Conservation (phyloP, 1,140 invertebrate genomes). For the Berghia stephanieae region DNA sequence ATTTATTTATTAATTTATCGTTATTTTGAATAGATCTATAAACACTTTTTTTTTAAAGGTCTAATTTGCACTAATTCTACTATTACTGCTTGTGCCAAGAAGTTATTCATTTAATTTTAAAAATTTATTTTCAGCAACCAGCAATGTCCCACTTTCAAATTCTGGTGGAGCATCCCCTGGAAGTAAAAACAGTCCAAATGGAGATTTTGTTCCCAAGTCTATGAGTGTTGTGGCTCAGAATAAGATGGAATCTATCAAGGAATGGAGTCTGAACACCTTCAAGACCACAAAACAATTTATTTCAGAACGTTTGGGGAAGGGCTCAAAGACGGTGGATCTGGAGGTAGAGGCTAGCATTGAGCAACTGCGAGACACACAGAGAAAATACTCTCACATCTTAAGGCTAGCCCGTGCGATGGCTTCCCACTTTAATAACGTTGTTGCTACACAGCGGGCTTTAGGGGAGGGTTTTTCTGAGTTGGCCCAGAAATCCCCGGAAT, state of each 20-base stretch:
- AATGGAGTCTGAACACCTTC: slow-evolving; percentile 96
- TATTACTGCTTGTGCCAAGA: slow-evolving; percentile 48
- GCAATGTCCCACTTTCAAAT: slow-evolving; percentile 67
- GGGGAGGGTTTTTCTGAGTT: slow-evolving; percentile 94
- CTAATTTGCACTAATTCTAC: background rate
- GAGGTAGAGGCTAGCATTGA: slow-evolving; percentile 94
- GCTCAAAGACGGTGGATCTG: slow-evolving; percentile 86
- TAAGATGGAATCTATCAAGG: slow-evolving; percentile 84
- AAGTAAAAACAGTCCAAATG: slow-evolving; percentile 39
- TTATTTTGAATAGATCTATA: no score
- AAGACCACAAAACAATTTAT: slow-evolving; percentile 96
- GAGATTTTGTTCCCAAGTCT: slow-evolving; percentile 55
- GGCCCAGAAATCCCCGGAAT: slow-evolving; percentile 91
- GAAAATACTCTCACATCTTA: slow-evolving; percentile 89
- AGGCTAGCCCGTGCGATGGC: slow-evolving; percentile 84
- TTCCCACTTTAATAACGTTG: slow-evolving; percentile 88
- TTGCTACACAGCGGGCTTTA: slow-evolving; percentile 80
- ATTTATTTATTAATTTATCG: no score
- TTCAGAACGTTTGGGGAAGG: slow-evolving; percentile 92
- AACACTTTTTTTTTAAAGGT: no score
- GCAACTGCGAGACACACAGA: slow-evolving; percentile 89
- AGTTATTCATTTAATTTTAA: slow-evolving; percentile 39
- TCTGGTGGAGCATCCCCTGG: slow-evolving; percentile 49
- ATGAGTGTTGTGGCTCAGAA: slow-evolving; percentile 54
- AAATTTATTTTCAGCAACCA: slow-evolving; percentile 63